A percentile compares a stretch with the other conserved stretches of the same genome.
These are phyloP conservation scores for Trematomus bernacchii DNA, from an alignment of 2,797 vertebrate species.

Conservation along the genomic window DNA sequence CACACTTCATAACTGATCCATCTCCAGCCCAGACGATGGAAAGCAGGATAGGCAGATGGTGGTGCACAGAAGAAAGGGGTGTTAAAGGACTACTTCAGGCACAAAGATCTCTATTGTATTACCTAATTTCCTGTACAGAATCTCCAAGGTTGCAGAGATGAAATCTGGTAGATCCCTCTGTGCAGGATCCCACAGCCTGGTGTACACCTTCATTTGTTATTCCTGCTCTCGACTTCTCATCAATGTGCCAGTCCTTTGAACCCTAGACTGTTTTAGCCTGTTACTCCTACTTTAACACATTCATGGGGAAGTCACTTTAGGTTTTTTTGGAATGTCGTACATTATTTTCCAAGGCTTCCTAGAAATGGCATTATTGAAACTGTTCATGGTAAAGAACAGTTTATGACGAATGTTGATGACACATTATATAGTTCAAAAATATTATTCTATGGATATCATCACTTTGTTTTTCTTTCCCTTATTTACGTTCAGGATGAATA, in stretches of 20 bases:
- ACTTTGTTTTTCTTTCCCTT: neutral
- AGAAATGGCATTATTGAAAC: neutral
- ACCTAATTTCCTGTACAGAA: constrained; percentile 77
- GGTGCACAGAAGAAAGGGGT: constrained; percentile 33
- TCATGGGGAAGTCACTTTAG: neutral
- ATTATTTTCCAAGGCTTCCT: neutral
- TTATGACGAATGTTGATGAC: too few relatives aligned
- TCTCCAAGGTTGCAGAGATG: constrained; percentile 66
- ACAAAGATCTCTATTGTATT: constrained; percentile 75
- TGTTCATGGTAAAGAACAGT: neutral
- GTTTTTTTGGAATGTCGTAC: neutral
- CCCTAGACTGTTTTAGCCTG: neutral
- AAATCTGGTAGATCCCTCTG: constrained; percentile 56
- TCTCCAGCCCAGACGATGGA: constrained; percentile 60
- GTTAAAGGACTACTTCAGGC: constrained; percentile 41
- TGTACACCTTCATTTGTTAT: constrained; percentile 27
- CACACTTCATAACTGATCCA: constrained; percentile 51
- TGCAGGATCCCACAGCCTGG: constrained; percentile 37
- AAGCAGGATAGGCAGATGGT: constrained; percentile 55
- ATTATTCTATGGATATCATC: neutral
- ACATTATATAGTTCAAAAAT: too few relatives aligned
- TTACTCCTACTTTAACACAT: neutral
- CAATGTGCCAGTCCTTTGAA: constrained; percentile 50
- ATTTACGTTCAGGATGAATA: neutral
- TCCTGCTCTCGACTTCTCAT: constrained; percentile 43